Conservation (phyloP, 2,797 vertebrate genomes). For the Halcyon leucocephala region DNA sequence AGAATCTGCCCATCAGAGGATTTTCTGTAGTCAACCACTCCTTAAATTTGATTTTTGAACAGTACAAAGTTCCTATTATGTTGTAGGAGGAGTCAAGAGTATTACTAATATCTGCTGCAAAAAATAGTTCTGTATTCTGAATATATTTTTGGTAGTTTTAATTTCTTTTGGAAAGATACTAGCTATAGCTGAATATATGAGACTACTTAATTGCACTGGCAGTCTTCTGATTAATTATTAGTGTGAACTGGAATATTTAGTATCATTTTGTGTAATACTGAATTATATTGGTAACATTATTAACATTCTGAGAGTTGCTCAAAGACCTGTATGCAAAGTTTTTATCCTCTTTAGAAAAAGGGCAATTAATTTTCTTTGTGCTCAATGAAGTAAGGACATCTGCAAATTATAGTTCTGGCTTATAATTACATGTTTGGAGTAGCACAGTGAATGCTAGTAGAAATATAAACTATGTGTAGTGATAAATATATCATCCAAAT, state of each 20-base stretch:
- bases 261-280: neutral
- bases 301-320: neutral
- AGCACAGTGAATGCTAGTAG: neutral
- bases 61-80: accelerated
- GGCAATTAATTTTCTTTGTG: constrained; percentile 59
- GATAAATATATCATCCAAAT: constrained; percentile 13
- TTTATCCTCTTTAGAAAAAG: constrained; percentile 21
- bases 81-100: neutral
- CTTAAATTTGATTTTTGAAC: neutral
- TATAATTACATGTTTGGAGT: constrained; percentile 57
- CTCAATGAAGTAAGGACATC: constrained; percentile 29
- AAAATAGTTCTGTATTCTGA: neutral
- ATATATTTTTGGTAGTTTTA: neutral
- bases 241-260: neutral
- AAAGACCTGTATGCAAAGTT: constrained; percentile 9
- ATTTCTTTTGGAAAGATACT: neutral
- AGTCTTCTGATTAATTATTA: neutral
- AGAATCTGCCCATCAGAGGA: neutral
- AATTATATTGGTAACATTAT: neutral
- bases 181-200: neutral
- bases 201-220: neutral
- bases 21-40: neutral
- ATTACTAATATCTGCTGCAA: neutral
- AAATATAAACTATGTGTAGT: constrained; percentile 15
- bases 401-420: constrained; percentile 53